A percentile compares a stretch with the other conserved stretches of the same genome.
Evolutionary conservation across 2,113 vertebrate species (phyloP).

Genomic region (Aptenodytes forsteri): DNA sequence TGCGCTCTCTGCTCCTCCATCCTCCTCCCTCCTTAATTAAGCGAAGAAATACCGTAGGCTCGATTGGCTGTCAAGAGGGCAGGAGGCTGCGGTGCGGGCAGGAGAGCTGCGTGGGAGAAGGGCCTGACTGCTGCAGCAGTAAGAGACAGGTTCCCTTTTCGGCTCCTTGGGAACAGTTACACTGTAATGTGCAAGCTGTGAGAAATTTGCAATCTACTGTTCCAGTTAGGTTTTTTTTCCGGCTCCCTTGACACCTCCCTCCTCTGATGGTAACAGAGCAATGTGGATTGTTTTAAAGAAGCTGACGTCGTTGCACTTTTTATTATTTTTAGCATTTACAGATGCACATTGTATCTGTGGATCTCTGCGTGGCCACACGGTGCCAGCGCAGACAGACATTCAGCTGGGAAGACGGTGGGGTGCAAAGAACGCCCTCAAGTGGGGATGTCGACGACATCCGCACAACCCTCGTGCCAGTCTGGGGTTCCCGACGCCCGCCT

Average conservation of each 20-base stretch:
- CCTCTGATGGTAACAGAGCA: constrained; percentile 59
- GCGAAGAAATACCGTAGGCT: constrained; percentile 11
- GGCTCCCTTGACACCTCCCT: constrained; percentile 64
- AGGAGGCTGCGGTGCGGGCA: not conserved
- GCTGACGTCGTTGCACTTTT: constrained; percentile 81
- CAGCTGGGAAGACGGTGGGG: constrained; percentile 23
- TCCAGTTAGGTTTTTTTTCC: constrained; percentile 47
- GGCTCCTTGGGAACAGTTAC: constrained; percentile 57
- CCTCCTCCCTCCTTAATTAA: constrained; percentile 24
- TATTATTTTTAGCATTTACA: constrained; percentile 67
- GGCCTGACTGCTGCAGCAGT: not conserved
- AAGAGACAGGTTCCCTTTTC: constrained; percentile 3
- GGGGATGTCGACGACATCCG: constrained; percentile 4
- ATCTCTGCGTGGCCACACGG: constrained; percentile 34
- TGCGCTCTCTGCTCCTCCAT: not conserved
- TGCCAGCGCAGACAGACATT: constrained; percentile 61
- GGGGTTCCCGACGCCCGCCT: not conserved
- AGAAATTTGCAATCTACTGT: constrained; percentile 79
- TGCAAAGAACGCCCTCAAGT: constrained; percentile 40
- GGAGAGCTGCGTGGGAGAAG: constrained; percentile 10
- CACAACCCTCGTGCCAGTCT: constrained; percentile 29
- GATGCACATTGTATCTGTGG: constrained; percentile 78
- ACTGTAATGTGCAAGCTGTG: constrained; percentile 74
- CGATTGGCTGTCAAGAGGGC: not conserved
- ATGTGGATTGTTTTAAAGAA: constrained; percentile 71